Conservation (phyloP, 2,113 vertebrate genomes). For the Arenaria interpres region DNA sequence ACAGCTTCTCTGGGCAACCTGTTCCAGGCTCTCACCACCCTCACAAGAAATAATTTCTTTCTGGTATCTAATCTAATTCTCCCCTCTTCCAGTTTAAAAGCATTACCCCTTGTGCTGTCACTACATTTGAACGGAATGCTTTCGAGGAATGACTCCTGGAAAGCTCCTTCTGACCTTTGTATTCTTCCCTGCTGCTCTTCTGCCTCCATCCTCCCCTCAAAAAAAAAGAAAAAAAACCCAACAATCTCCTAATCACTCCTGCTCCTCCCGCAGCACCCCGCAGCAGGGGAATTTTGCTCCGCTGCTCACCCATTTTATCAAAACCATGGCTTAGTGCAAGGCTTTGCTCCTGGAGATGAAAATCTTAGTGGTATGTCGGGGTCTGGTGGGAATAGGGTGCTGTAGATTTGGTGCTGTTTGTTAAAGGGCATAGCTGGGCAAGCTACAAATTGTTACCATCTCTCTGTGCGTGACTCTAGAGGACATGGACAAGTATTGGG, state of each 20-base stretch:
- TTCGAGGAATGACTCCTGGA: not conserved
- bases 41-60: no score
- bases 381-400: not conserved
- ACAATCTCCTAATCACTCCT: not conserved
- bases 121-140: no score
- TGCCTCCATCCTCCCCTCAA: not conserved
- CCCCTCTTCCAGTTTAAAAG: no score
- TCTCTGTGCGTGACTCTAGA: not conserved
- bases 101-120: no score
- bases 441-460: not conserved
- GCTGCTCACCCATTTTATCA: not conserved
- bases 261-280: not conserved
- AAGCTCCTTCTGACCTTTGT: not conserved
- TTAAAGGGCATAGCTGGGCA: not conserved
- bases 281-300: not conserved
- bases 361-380: not conserved
- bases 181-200: not conserved
- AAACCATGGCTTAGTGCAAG: not conserved
- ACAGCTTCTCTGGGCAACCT: no score
- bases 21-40: no score
- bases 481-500: fast-evolving
- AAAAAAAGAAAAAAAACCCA: not conserved
- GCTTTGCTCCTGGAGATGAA: not conserved
- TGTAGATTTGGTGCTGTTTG: not conserved
- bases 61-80: no score